Evolutionary conservation across 1,140 invertebrate species (phyloP).

Genomic region (Drosophila santomea): DNA sequence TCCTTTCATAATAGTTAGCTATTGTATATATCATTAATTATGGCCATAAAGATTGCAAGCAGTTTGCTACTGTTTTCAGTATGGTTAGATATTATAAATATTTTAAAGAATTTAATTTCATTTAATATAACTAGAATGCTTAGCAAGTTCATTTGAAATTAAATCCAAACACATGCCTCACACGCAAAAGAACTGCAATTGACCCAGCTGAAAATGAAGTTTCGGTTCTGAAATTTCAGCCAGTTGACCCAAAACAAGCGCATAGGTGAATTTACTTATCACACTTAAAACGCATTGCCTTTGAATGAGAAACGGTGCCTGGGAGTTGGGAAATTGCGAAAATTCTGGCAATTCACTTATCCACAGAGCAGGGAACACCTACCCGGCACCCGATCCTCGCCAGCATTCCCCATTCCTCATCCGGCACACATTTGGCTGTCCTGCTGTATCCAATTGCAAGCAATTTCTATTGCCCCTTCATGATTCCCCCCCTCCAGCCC

Average conservation of each 20-base stretch:
- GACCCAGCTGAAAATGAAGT: conserved; percentile 33
- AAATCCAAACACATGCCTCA: neutral
- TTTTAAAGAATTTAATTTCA: neutral
- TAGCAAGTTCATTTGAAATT: neutral
- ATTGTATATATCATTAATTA: neutral
- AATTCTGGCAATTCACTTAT: conserved; percentile 46
- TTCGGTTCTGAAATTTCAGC: conserved; percentile 26
- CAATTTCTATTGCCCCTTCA: conserved; percentile 53
- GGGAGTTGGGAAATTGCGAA: neutral
- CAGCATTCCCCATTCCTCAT: conserved; percentile 1
- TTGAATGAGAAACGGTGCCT: neutral
- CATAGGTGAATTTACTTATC: conserved; percentile 55
- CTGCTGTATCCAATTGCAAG: conserved; percentile 59
- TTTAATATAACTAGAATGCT: neutral
- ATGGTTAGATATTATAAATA: neutral
- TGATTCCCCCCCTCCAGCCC: too few relatives aligned
- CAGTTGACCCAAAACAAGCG: conserved; percentile 27
- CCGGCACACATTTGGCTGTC: conserved; percentile 49
- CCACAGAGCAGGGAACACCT: conserved; percentile 12
- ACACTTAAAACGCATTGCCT: conserved; percentile 42
- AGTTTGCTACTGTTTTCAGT: neutral
- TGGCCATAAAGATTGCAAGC: too few relatives aligned
- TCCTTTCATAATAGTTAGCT: neutral
- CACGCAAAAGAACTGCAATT: neutral
- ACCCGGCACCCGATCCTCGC: neutral